Percentiles rank a stretch among this genome's conserved stretches.
These are phyloP conservation scores for Polyommatus icarus DNA, from an alignment of 2,888 invertebrate genomes.

Conservation along the genomic window DNA sequence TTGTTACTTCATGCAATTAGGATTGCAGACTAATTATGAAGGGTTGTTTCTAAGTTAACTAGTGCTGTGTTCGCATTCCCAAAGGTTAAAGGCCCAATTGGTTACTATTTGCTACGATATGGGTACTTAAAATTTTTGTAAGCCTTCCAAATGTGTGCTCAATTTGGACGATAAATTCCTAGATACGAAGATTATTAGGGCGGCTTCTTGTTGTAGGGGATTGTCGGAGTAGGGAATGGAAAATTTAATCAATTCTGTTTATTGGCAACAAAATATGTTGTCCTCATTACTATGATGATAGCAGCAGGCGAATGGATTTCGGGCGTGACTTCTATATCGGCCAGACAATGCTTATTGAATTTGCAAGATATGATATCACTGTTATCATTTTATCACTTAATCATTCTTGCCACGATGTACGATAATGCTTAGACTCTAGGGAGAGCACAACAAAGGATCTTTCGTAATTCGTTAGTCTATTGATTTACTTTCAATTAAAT, in stretches of 20 bases:
- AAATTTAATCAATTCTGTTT: not conserved
- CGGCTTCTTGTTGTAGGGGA: not conserved
- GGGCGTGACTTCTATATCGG: slow-evolving; percentile 35
- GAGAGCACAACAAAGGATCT: slow-evolving; percentile 6
- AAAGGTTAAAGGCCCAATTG: not conserved
- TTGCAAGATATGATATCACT: slow-evolving; percentile 43
- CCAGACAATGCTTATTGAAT: slow-evolving; percentile 41
- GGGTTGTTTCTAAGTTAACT: not conserved
- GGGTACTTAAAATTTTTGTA: not conserved
- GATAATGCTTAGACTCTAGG: not conserved
- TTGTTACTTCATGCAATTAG: not conserved
- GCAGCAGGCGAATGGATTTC: not conserved
- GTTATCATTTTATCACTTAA: slow-evolving; percentile 40
- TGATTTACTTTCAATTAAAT: not conserved
- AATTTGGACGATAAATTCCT: not conserved
- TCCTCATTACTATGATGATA: slow-evolving; percentile 10
- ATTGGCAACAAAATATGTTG: slow-evolving; percentile 1
- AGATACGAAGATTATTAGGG: not conserved
- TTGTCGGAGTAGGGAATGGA: not conserved
- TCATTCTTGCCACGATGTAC: slow-evolving; percentile 19
- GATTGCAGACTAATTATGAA: not conserved
- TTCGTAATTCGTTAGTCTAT: not conserved
- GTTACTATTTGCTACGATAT: not conserved
- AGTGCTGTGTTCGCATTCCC: not conserved
- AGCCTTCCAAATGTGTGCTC: not conserved